Percentiles rank a stretch among this genome's conserved stretches.
phyloP scores from a whole-genome alignment of 2,113 vertebrate genomes.

The Hemibagrus wyckioides region DNA sequence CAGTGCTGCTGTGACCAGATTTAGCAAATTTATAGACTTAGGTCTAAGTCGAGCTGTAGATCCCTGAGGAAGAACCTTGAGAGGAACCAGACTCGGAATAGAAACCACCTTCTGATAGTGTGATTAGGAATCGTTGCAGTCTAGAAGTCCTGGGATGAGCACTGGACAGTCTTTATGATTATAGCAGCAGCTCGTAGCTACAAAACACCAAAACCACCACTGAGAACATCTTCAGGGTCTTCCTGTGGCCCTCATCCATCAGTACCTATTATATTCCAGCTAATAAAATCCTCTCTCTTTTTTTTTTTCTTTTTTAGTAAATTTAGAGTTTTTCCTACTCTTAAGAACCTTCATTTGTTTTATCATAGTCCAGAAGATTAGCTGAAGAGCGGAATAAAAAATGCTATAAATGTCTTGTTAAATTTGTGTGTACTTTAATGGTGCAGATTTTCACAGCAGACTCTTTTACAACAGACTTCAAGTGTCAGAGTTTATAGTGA shows the following conservation, averaged over 20 bases:
- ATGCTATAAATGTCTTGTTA: neutral
- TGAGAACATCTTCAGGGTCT: neutral
- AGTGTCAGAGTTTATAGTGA: slow-evolving; percentile 37
- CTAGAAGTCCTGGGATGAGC: neutral
- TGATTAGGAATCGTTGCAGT: neutral
- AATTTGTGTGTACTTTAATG: neutral
- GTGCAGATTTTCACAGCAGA: too few species aligned
- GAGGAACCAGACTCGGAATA: neutral
- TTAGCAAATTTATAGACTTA: neutral
- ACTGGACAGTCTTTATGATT: neutral
- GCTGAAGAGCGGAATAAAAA: neutral
- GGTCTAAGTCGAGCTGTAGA: neutral
- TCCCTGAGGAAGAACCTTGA: neutral
- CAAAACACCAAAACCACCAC: neutral
- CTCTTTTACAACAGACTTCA: slow-evolving; percentile 19
- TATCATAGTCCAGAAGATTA: neutral
- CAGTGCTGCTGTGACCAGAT: neutral
- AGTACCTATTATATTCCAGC: too few species aligned
- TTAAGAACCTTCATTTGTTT: neutral
- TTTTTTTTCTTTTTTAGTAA: neutral
- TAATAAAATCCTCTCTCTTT: too few species aligned
- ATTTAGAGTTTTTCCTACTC: neutral
- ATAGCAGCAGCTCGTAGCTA: neutral
- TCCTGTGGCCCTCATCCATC: neutral
- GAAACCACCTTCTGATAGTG: neutral